Base-by-base conservation (phyloP, 2,888 invertebrate genomes). In the Troides aeacus region DNA sequence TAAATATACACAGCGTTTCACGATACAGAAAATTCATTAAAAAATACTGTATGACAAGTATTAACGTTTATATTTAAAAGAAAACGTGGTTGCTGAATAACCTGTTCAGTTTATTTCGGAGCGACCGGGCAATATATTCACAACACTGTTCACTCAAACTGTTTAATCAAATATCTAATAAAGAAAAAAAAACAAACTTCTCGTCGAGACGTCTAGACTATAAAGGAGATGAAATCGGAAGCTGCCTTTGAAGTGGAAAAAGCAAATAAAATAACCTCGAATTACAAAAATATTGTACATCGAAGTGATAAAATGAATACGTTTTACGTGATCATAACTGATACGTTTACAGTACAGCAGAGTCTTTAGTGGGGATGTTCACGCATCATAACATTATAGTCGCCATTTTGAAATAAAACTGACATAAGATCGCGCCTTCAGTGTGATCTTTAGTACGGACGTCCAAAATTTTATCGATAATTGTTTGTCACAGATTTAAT, bases 231-330 rank as follows among this genome's bases (percentile, higher is more conserved):
- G 18, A 50, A 1, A 50, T 36, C 62, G 58, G 68, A 63, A 30
- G 62, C 30, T n/a, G n/a, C 30, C 50, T 68, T 68, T 63, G 68
- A 68, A 58, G 68, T 59, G 58, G 57, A 64, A 64, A 64, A 56
- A 57, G 57, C 12, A 57, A 64, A 57, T 64, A 39, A 64, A 57
- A 21, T 30, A 59, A 36, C 12, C 15, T 56, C 39, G n/a, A 30
- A 39, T 64, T 57, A 57, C 59, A 30, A 59, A 15, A 18, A 42
- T 42, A 42, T 42, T 7, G 10, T 42, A 42, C 42, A 42, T 12
- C 12, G 42, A 42, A 42, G 1, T 42, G 42, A 42, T 2, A 12
- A 12, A 42, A 42, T 15, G 15, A 42, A 12, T 12, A 12, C 12
- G 42, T 42, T 12, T 12, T 42, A 42, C 8, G 42, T 42, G 12